phyloP scores from a whole-genome alignment of 2,113 vertebrate species.

The Centropristis striata region DNA sequence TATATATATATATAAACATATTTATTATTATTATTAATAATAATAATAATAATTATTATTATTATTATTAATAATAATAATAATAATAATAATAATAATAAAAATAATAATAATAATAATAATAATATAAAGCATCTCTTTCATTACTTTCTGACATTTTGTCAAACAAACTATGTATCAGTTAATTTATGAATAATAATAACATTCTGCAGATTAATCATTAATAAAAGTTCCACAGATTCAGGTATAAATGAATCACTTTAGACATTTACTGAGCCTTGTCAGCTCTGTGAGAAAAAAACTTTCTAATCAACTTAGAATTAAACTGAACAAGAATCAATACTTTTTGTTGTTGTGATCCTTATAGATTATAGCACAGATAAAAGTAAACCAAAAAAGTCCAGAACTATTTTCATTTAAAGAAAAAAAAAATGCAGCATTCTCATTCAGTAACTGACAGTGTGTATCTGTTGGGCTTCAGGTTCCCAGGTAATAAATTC shows the following conservation, averaged over 20 bases:
- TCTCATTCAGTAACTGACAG: not conserved
- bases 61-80: no score
- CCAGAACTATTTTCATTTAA: not conserved
- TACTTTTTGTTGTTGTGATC: not conserved
- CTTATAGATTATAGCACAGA: not conserved
- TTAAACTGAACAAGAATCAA: not conserved
- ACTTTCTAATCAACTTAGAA: no score
- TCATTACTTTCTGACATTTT: not conserved
- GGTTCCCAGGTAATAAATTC: conserved; percentile 84
- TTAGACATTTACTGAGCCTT: not conserved
- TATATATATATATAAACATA: no score
- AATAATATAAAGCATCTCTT: not conserved
- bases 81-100: no score
- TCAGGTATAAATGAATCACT: not conserved
- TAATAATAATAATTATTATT: no score
- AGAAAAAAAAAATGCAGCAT: not conserved
- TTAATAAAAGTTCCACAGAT: not conserved
- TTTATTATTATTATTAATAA: no score
- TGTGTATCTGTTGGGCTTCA: conserved; percentile 33
- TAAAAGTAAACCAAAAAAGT: not conserved
- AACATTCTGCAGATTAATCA: not conserved
- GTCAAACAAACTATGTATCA: not conserved
- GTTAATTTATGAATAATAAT: not conserved
- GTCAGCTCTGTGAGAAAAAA: not conserved
- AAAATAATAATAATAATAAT: no score